These are phyloP conservation scores for Macrotrachela quadricornifera DNA, from an alignment of 1,140 invertebrate genomes.

Conservation along the genomic window DNA sequence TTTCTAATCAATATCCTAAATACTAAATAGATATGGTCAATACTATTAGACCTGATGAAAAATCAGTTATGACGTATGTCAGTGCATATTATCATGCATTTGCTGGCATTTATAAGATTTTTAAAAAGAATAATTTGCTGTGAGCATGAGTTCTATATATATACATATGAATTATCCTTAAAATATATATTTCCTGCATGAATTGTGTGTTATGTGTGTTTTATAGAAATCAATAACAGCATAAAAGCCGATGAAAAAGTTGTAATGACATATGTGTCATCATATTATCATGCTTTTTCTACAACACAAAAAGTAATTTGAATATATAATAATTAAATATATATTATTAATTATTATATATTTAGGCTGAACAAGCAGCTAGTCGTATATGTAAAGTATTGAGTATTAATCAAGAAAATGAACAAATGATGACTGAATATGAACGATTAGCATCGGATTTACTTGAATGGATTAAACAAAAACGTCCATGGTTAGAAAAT, in stretches of 20 bases:
- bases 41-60: conserved; percentile 89
- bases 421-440: conserved; percentile 97
- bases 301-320: conserved; percentile 81
- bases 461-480: conserved; percentile 78
- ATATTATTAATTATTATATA: conserved; percentile 1
- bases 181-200: no score
- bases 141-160: no score
- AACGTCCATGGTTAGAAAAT: conserved; percentile 89
- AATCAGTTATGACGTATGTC: conserved; percentile 98
- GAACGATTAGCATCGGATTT: conserved; percentile 44
- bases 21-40: conserved; percentile 30
- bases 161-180: no score
- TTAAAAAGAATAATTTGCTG: background rate
- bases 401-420: conserved; percentile 98
- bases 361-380: conserved; percentile 90
- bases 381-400: conserved; percentile 98
- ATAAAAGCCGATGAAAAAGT: conserved; percentile 94
- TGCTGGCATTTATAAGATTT: conserved; percentile 92
- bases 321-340: background rate
- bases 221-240: conserved; percentile 82
- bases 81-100: conserved; percentile 99
- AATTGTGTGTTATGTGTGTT: no score
- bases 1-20: no score
- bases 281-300: conserved; percentile 99
- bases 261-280: conserved; percentile 98